Percentiles rank a stretch among this genome's conserved stretches.
These are phyloP conservation scores for Helicoverpa zea DNA, from an alignment of 1,140 invertebrate genomes.

Conservation along the genomic window DNA sequence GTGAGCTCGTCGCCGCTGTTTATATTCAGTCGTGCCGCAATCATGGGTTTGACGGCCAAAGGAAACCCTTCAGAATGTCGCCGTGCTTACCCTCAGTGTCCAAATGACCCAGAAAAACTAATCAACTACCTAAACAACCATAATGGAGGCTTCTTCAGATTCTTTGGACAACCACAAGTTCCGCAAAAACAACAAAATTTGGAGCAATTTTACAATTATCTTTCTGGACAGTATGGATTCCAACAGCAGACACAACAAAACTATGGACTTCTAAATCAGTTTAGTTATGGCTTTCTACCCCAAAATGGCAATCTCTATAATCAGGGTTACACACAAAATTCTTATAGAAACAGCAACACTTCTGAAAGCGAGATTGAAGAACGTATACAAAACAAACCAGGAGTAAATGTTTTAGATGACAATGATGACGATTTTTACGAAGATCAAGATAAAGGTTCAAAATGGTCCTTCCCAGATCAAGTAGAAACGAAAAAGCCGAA, in stretches of 20 bases:
- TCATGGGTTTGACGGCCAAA: conserved; percentile 90
- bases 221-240: conserved; percentile 62
- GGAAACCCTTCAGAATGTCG: conserved; percentile 89
- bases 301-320: conserved; percentile 24
- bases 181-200: conserved; percentile 59
- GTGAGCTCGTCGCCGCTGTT: conserved; percentile 88
- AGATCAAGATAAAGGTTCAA: conserved; percentile 51
- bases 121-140: conserved; percentile 94
- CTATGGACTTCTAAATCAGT: conserved; percentile 40
- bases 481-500: not conserved
- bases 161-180: conserved; percentile 88
- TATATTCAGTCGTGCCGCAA: conserved; percentile 90
- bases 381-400: conserved; percentile 73
- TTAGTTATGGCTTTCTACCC: conserved; percentile 55
- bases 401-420: conserved; percentile 34
- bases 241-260: conserved; percentile 47
- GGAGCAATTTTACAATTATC: conserved; percentile 75
- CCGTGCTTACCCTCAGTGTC: conserved; percentile 91
- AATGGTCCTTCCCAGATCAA: conserved; percentile 68
- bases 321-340: conserved; percentile 17
- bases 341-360: conserved; percentile 52
- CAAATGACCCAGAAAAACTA: conserved; percentile 90
- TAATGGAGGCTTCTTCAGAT: conserved; percentile 94
- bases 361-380: conserved; percentile 60
- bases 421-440: conserved; percentile 48